Conservation (phyloP, 1,140 invertebrate genomes). For the Drosophila equinoxialis region DNA sequence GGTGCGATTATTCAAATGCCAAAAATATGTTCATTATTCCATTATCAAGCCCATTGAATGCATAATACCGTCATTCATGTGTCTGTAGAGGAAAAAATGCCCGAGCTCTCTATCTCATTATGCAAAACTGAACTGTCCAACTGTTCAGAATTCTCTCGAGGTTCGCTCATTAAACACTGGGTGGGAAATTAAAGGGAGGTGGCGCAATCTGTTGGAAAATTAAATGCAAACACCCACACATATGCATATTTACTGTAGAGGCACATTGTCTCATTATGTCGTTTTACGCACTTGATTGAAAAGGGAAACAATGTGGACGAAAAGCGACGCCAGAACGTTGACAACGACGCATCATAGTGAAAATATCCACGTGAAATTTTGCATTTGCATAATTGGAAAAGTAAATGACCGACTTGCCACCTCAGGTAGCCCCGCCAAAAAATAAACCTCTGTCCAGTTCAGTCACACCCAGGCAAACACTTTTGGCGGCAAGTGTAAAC, state of each 20-base stretch:
- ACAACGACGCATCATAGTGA: slow-evolving; percentile 29
- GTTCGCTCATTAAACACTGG: slow-evolving; percentile 35
- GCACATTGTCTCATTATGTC: slow-evolving; percentile 37
- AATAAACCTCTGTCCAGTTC: not conserved
- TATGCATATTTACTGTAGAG: not conserved
- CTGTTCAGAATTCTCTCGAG: slow-evolving; percentile 28
- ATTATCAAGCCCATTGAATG: slow-evolving; percentile 13
- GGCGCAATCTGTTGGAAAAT: slow-evolving; percentile 66
- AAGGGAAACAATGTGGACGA: slow-evolving; percentile 1
- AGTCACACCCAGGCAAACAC: slow-evolving; percentile 35
- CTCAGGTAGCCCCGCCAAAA: not conserved
- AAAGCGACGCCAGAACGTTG: not conserved
- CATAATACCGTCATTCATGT: slow-evolving; percentile 8
- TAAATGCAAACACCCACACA: slow-evolving; percentile 52
- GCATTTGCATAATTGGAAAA: slow-evolving; percentile 68
- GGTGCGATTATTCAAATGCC: slow-evolving; percentile 14
- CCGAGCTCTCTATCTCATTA: slow-evolving; percentile 31
- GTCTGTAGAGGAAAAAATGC: not conserved
- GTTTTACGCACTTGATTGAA: slow-evolving; percentile 30
- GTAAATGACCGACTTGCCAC: slow-evolving; percentile 43
- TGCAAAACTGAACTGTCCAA: slow-evolving; percentile 31
- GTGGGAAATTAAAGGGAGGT: slow-evolving; percentile 35
- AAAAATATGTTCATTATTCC: slow-evolving; percentile 6
- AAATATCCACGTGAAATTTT: slow-evolving; percentile 41
- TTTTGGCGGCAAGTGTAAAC: slow-evolving; percentile 18